Evolutionary conservation across 2,113 vertebrate genomes (phyloP), one percentile per base, ranked within the genome.

Genomic region (Fregetta grallaria): DNA sequence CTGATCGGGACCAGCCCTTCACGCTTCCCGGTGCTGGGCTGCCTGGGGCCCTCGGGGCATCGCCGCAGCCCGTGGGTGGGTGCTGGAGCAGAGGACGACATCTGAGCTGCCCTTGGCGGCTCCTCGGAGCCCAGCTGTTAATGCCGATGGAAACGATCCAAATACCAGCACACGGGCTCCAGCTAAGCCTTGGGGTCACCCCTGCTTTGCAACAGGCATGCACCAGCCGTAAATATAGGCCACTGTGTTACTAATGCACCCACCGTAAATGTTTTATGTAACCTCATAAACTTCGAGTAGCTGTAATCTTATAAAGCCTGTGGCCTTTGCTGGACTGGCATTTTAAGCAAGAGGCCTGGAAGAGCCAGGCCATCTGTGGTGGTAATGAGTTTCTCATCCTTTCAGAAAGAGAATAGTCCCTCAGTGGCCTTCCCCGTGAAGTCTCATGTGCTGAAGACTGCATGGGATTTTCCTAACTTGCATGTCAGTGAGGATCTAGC

Each of bases 401-500:
- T 89, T 68, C 73, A 52, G 96, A 94, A 97, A 96, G 92, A 22
- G 75, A 94, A 93, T 84, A 94, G 89, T 94, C 94, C 92, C 91
- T 80, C 10, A 0, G 83, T 89, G 85, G 88, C 86, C 83, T 88
- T 85, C 65, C 81, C 86, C 2, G 0, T 47, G 62, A 56, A 52
- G 88, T 58, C 50, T 88, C 79, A 22, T 83, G 72, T 62, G 67
- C 59, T 80, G 88, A 66, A 82, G 47, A 9, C 82, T 95, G 92
- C 86, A 44, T 90, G 65, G 66, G 83, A 90, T 90, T 90, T 92
- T 91, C 83, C 92, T 84, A 20, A 87, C 88, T 59, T 85, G 65
- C 61, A 10, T 79, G 73, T 82, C 88, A 92, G 72, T 5, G 9
- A 77, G 82, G 72, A 62, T 76, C 53, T 53, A 53, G 59, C 15